phyloP scores from a whole-genome alignment of 2,888 invertebrate species.

The Ferdinandea cuprea region DNA sequence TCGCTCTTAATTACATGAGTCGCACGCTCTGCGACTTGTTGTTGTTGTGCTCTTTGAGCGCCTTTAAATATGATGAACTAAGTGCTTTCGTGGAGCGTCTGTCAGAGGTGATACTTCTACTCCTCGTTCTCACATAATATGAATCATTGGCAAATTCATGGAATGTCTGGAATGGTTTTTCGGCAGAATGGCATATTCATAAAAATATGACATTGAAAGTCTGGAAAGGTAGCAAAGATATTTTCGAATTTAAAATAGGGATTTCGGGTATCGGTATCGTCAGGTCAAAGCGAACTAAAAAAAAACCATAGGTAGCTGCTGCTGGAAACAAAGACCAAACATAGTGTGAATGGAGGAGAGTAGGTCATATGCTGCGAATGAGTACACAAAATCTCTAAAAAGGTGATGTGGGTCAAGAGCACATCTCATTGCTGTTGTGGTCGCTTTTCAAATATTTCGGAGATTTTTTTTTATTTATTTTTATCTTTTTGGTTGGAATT shows the following conservation, averaged over 20 bases:
- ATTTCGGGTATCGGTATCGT: too few species aligned
- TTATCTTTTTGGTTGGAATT: too few species aligned
- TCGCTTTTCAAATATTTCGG: constrained; percentile 42
- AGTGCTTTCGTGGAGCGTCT: constrained; percentile 18
- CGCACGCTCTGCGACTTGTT: constrained; percentile 6
- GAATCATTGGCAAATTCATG: constrained; percentile 59
- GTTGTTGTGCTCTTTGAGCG: background rate
- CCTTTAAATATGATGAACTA: constrained; percentile 36
- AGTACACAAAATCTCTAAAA: constrained; percentile 55
- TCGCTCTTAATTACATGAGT: constrained; percentile 53
- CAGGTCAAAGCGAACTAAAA: too few species aligned
- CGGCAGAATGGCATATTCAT: constrained; percentile 24
- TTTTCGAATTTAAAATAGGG: constrained; percentile 30
- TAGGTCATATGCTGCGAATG: constrained; percentile 52
- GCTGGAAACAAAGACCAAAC: constrained; percentile 9
- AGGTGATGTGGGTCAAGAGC: constrained; percentile 70
- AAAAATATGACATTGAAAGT: constrained; percentile 49
- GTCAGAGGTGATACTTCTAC: constrained; percentile 58
- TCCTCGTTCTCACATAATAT: constrained; percentile 57
- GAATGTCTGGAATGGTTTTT: constrained; percentile 65
- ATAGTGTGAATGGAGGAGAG: constrained; percentile 16
- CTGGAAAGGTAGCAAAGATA: background rate
- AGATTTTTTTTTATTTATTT: constrained; percentile 55
- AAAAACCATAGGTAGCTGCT: background rate
- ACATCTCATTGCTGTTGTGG: constrained; percentile 52